Conservation (phyloP, 2,888 invertebrate species). For the Phlogophora meticulosa region DNA sequence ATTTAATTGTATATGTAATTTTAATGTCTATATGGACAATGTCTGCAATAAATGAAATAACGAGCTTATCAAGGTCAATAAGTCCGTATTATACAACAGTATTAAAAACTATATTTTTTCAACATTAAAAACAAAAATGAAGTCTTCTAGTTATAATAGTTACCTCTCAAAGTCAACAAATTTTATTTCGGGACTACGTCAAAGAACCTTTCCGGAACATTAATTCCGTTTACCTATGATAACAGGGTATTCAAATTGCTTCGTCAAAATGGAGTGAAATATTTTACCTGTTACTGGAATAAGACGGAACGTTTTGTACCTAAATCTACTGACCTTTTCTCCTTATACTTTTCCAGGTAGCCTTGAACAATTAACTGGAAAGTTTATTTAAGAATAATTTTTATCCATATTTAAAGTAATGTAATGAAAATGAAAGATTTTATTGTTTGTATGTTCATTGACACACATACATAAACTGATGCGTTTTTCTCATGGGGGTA, state of each 20-base stretch:
- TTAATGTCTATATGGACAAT: too few species aligned
- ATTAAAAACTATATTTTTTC: too few species aligned
- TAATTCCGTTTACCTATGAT: slow-evolving; percentile 7
- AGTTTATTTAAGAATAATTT: too few species aligned
- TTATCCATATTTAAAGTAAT: too few species aligned
- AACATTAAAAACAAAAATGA: too few species aligned
- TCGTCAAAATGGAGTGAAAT: neutral
- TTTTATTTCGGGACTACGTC: slow-evolving; percentile 5
- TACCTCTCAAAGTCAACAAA: neutral
- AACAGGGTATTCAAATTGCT: slow-evolving; percentile 15
- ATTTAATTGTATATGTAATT: too few species aligned
- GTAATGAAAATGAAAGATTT: too few species aligned
- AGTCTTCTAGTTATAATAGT: neutral
- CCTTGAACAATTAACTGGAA: slow-evolving; percentile 3
- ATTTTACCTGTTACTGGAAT: slow-evolving; percentile 8
- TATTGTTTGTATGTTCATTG: too few species aligned
- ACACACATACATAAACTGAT: too few species aligned
- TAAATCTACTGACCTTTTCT: neutral
- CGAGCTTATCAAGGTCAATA: too few species aligned
- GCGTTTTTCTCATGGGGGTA: neutral
- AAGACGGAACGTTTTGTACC: neutral
- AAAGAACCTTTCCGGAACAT: neutral
- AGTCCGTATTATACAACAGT: too few species aligned
- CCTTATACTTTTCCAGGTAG: neutral
- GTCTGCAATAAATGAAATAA: too few species aligned